These are phyloP conservation scores for Labroides dimidiatus DNA, from an alignment of 2,797 vertebrate species.

Conservation along the genomic window DNA sequence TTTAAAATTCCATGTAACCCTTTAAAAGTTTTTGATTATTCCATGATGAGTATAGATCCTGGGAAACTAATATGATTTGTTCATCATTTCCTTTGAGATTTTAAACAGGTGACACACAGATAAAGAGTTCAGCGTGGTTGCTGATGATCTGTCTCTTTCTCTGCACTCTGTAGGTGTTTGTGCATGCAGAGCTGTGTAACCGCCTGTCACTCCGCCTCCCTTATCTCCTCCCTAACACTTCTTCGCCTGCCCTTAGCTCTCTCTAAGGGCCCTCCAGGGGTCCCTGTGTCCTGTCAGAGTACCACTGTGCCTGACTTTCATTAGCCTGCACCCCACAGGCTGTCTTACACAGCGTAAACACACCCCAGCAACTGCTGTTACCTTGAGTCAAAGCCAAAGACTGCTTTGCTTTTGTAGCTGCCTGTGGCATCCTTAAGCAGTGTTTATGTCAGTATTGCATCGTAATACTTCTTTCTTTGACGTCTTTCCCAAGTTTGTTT, in stretches of 20 bases:
- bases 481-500: not conserved
- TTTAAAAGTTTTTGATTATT: not conserved
- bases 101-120: not conserved
- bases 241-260: constrained; percentile 49
- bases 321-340: constrained; percentile 72
- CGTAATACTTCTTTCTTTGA: not conserved
- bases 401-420: constrained; percentile 22
- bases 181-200: constrained; percentile 25
- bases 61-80: not conserved
- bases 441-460: not conserved
- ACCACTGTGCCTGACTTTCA: constrained; percentile 75
- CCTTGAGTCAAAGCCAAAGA: constrained; percentile 32
- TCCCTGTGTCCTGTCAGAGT: constrained; percentile 73
- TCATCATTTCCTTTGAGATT: not conserved
- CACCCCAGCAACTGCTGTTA: constrained; percentile 40
- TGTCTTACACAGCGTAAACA: constrained; percentile 68
- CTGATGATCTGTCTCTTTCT: constrained; percentile 40
- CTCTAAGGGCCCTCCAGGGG: constrained; percentile 55
- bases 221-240: constrained; percentile 52
- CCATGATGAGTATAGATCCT: not conserved
- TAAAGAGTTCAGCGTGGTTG: not conserved
- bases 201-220: constrained; percentile 36
- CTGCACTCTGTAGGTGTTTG: constrained; percentile 28
- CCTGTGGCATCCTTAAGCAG: constrained; percentile 21
- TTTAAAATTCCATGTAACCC: not conserved